Evolutionary conservation across 2,797 vertebrate genomes (phyloP).

Genomic region (Oreortyx pictus): DNA sequence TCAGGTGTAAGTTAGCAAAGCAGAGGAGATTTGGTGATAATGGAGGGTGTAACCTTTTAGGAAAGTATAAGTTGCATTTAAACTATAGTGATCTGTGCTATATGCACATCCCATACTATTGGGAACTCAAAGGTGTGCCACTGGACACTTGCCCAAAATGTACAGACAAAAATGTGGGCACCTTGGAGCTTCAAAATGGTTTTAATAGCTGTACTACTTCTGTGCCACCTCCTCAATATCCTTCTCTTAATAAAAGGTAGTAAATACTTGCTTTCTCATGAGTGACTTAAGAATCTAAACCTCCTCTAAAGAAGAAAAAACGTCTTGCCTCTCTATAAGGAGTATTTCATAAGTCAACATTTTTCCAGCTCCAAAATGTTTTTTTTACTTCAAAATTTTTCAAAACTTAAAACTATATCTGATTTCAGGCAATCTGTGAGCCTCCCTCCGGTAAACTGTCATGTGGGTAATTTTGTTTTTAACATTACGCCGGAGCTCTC

Average conservation of each 20-base stretch:
- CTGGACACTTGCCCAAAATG: neutral
- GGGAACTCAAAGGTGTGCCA: neutral
- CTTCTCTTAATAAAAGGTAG: neutral
- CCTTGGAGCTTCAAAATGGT: neutral
- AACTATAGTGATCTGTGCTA: neutral
- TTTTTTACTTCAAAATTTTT: constrained; percentile 3
- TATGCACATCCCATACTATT: accelerated
- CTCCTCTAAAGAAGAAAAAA: neutral
- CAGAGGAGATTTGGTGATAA: neutral
- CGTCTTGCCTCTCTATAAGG: neutral
- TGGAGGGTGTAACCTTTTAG: neutral
- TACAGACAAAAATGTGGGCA: neutral
- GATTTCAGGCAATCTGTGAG: neutral
- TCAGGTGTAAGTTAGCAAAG: neutral
- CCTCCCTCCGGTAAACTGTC: neutral
- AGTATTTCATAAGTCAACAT: neutral
- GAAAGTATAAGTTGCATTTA: neutral
- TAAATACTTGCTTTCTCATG: neutral
- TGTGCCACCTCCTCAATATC: neutral
- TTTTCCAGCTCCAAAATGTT: constrained; percentile 5
- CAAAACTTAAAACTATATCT: neutral
- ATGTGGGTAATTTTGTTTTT: neutral
- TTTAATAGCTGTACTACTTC: neutral
- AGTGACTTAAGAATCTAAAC: neutral
- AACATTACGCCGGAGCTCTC: neutral